Percentiles rank a stretch among this genome's conserved stretches.
phyloP scores from a whole-genome alignment of 2,888 invertebrate genomes.

The Stenotaenia linearis region DNA sequence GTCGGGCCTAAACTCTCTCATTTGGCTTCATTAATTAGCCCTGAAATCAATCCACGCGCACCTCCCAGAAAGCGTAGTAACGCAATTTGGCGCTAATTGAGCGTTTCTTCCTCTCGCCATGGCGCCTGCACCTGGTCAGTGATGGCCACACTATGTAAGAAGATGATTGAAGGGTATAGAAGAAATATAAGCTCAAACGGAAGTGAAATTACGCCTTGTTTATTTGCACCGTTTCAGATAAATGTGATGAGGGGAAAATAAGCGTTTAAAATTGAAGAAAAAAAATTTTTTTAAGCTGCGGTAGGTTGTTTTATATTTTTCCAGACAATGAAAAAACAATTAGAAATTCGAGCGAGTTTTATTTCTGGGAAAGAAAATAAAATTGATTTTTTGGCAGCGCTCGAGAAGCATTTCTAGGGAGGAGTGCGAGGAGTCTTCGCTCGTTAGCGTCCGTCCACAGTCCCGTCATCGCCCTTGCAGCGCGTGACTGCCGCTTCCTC shows the following conservation, averaged over 20 bases:
- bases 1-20: conserved; percentile 10
- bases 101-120: conserved; percentile 24
- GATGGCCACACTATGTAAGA: conserved; percentile 10
- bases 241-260: background rate
- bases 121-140: conserved; percentile 24
- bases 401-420: background rate
- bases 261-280: background rate
- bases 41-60: conserved; percentile 26
- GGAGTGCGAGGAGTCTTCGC: conserved; percentile 21
- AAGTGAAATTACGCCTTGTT: background rate
- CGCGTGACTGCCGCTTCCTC: conserved; percentile 26
- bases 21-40: conserved; percentile 26
- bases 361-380: background rate
- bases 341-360: no score
- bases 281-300: background rate
- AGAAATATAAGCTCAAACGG: conserved; percentile 12
- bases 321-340: no score
- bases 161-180: conserved; percentile 17
- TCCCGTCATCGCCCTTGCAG: conserved; percentile 20
- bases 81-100: conserved; percentile 23
- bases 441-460: conserved; percentile 26
- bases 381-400: background rate
- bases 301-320: background rate
- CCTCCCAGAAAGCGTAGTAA: conserved; percentile 24
- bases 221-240: background rate